Evolutionary conservation across 2,113 vertebrate genomes (phyloP).

Genomic region (Scomber japonicus): DNA sequence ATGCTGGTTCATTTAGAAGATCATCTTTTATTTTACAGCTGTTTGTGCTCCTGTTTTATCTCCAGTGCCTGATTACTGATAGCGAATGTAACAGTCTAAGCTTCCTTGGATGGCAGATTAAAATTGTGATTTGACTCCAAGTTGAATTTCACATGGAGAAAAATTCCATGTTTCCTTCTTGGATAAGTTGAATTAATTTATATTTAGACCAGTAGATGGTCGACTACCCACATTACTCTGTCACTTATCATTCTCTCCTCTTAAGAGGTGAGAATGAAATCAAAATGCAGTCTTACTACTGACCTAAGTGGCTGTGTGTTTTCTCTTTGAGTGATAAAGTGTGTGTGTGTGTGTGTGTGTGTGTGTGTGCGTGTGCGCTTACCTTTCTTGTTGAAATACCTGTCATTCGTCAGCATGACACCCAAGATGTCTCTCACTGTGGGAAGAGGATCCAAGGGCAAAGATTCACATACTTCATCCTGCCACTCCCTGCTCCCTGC

Average conservation of each 20-base stretch:
- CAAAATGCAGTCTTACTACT: slow-evolving; percentile 10
- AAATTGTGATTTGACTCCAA: not conserved
- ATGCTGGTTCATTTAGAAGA: not conserved
- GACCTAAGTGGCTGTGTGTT: slow-evolving; percentile 41
- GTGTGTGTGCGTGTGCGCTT: slow-evolving; percentile 30
- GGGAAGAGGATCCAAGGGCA: slow-evolving; percentile 49
- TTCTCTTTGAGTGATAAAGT: slow-evolving; percentile 48
- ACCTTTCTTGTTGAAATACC: slow-evolving; percentile 55
- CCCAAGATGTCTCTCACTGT: slow-evolving; percentile 50
- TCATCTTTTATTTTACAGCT: slow-evolving; percentile 34
- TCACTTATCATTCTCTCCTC: not conserved
- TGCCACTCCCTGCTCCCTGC: slow-evolving; percentile 60
- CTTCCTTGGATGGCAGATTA: slow-evolving; percentile 6
- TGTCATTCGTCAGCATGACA: slow-evolving; percentile 58
- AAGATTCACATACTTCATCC: slow-evolving; percentile 61
- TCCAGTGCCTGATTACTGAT: slow-evolving; percentile 11
- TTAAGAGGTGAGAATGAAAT: slow-evolving; percentile 38
- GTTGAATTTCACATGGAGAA: not conserved
- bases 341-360: slow-evolving; percentile 33
- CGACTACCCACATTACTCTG: slow-evolving; percentile 6
- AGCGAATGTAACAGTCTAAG: not conserved
- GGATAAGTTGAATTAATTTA: slow-evolving; percentile 11
- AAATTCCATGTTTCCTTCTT: not conserved
- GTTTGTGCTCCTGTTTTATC: slow-evolving; percentile 12
- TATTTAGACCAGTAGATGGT: slow-evolving; percentile 22